phyloP scores from a whole-genome alignment of 2,797 vertebrate genomes.

The Tympanoctomys barrerae region DNA sequence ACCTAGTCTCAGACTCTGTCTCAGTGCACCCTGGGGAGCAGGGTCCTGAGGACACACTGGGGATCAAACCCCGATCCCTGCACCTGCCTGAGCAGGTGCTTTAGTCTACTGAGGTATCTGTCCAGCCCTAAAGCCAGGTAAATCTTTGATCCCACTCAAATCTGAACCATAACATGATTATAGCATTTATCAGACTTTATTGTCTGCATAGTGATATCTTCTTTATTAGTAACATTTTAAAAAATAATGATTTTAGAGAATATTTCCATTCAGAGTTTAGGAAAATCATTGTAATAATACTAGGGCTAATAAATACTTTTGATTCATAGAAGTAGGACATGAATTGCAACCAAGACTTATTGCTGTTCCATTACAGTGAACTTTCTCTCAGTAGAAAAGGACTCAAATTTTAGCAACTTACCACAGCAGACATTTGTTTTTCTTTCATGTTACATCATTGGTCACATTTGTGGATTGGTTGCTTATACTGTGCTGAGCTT shows the following conservation, averaged over 20 bases:
- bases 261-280: background rate
- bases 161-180: constrained; percentile 33
- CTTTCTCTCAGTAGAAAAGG: background rate
- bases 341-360: background rate
- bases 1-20: too few relatives aligned
- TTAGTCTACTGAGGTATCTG: too few relatives aligned
- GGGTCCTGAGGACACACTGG: too few relatives aligned
- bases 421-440: background rate
- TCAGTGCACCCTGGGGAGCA: too few relatives aligned
- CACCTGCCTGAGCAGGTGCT: too few relatives aligned
- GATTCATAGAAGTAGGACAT: background rate
- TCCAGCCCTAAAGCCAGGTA: too few relatives aligned
- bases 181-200: constrained; percentile 47
- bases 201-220: background rate
- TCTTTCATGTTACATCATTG: background rate
- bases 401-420: background rate
- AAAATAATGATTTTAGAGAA: constrained; percentile 23
- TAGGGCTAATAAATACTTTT: constrained; percentile 34
- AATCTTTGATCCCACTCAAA: background rate
- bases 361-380: background rate
- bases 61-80: too few relatives aligned
- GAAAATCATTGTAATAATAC: background rate
- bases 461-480: background rate
- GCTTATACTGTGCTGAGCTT: background rate
- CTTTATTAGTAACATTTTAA: constrained; percentile 46